phyloP scores from a whole-genome alignment of 2,888 invertebrate species.

The Plutella xylostella region DNA sequence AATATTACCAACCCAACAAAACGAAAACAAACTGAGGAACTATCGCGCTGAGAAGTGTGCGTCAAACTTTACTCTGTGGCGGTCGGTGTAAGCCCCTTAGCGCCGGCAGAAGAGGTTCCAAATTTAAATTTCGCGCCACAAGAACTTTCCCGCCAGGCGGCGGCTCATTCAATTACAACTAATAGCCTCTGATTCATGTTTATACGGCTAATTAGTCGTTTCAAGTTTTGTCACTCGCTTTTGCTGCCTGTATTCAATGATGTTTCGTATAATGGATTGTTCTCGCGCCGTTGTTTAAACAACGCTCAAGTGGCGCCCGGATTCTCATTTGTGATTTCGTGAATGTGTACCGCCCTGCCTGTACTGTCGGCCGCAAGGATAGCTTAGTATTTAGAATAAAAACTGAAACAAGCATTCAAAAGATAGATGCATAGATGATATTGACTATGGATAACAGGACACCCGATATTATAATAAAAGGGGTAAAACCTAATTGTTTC shows the following conservation, averaged over 20 bases:
- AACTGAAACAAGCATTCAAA: too few species aligned
- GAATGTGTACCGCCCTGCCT: too few species aligned
- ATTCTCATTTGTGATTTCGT: neutral
- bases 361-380: too few species aligned
- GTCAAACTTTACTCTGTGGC: too few species aligned
- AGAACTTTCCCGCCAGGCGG: slow-evolving; percentile 52
- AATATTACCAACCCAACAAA: neutral
- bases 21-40: neutral
- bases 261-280: slow-evolving; percentile 57
- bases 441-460: too few species aligned
- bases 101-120: slow-evolving; percentile 52
- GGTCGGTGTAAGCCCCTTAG: too few species aligned
- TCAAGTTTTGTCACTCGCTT: slow-evolving; percentile 65
- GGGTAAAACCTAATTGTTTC: too few species aligned
- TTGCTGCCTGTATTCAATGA: slow-evolving; percentile 28
- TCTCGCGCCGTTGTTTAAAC: slow-evolving; percentile 23
- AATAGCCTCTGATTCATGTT: slow-evolving; percentile 70
- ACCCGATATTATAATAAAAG: too few species aligned
- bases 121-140: slow-evolving; percentile 62
- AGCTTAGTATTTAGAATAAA: too few species aligned
- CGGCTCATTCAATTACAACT: slow-evolving; percentile 66
- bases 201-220: slow-evolving; percentile 68
- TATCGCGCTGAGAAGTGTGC: too few species aligned
- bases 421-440: too few species aligned
- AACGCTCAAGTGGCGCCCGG: slow-evolving; percentile 1